Percentiles rank a stretch among this genome's conserved stretches.
Evolutionary conservation across 2,797 vertebrate genomes (phyloP).

Genomic region (Gambelia wislizenii): DNA sequence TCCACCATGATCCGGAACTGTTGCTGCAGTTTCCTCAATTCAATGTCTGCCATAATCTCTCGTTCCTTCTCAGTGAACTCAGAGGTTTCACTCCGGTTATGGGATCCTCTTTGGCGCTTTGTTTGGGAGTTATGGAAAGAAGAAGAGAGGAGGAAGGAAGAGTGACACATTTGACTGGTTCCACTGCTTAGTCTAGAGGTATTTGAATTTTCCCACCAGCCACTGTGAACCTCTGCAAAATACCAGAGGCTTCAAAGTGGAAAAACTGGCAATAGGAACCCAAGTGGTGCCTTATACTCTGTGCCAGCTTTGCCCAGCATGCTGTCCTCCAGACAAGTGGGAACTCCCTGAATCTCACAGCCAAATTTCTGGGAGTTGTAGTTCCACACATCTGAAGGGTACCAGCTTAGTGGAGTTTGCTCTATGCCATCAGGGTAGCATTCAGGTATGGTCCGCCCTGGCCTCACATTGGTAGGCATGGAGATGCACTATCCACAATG

Average conservation of each 20-base stretch:
- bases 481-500: too few relatives aligned
- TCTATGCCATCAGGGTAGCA: too few relatives aligned
- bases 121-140: neutral
- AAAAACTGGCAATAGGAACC: neutral
- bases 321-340: too few relatives aligned
- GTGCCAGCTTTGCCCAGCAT: too few relatives aligned
- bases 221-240: neutral
- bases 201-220: too few relatives aligned
- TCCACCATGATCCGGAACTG: conserved; percentile 62
- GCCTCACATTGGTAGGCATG: too few relatives aligned
- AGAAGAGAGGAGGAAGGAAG: neutral
- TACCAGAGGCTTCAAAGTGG: neutral
- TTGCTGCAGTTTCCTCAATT: conserved; percentile 70
- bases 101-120: neutral
- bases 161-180: neutral
- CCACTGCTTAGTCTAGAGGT: too few relatives aligned
- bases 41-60: conserved; percentile 24
- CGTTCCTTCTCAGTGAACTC: conserved; percentile 10
- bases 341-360: neutral
- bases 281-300: neutral
- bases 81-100: rapidly evolving
- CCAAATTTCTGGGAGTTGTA: too few relatives aligned
- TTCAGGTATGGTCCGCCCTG: too few relatives aligned
- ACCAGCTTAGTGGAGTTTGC: too few relatives aligned
- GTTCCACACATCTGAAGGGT: too few relatives aligned